These are phyloP conservation scores for Lydus trimaculatus DNA, from an alignment of 2,888 invertebrate genomes.

Conservation along the genomic window DNA sequence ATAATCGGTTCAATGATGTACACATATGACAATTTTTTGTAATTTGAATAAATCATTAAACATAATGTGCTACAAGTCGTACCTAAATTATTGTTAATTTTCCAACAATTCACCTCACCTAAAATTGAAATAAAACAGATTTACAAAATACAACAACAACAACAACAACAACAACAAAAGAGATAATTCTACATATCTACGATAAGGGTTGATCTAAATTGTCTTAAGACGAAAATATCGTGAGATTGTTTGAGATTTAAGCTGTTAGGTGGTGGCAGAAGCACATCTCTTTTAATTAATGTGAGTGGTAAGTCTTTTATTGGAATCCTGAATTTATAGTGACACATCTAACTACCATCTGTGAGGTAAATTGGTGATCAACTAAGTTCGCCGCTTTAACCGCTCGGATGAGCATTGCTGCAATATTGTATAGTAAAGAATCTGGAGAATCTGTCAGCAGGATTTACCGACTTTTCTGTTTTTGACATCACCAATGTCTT, in stretches of 20 bases:
- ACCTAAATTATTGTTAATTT: background rate
- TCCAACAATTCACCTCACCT: background rate
- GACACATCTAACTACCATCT: slow-evolving; percentile 51
- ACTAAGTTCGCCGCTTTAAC: slow-evolving; percentile 48
- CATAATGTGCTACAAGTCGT: slow-evolving; percentile 11
- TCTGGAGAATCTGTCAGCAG: slow-evolving; percentile 56
- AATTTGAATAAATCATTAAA: slow-evolving; percentile 39
- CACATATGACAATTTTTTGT: slow-evolving; percentile 41
- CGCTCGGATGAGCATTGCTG: slow-evolving; percentile 48
- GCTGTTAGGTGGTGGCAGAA: slow-evolving; percentile 17
- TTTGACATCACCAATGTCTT: slow-evolving; percentile 37
- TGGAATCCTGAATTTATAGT: slow-evolving; percentile 54
- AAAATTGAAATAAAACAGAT: background rate
- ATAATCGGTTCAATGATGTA: slow-evolving; percentile 46
- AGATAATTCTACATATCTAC: background rate
- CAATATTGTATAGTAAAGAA: slow-evolving; percentile 54
- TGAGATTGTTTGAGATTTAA: slow-evolving; percentile 12
- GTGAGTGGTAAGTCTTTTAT: slow-evolving; percentile 42
- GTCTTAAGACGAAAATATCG: slow-evolving; percentile 16
- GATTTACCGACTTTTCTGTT: slow-evolving; percentile 51
- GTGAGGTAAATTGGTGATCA: slow-evolving; percentile 59
- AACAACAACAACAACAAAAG: background rate
- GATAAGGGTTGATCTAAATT: slow-evolving; percentile 9
- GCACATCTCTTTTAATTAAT: slow-evolving; percentile 34
- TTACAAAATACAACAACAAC: background rate